Evolutionary conservation across 37 sponge, comb jelly and placozoan species (phyloP).

Genomic region (Ephydatia muelleri): DNA sequence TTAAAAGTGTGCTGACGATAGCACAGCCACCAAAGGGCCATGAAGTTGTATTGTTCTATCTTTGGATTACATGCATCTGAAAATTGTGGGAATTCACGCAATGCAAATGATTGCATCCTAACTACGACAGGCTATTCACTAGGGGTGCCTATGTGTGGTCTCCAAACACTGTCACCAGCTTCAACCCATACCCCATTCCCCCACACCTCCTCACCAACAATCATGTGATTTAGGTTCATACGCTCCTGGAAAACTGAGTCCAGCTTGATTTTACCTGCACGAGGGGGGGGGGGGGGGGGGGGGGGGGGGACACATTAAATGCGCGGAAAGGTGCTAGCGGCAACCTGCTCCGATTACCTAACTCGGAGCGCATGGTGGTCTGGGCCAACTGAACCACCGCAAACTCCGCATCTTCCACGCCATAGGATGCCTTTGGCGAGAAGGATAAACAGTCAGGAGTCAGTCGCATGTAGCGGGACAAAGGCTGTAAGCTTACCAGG

Average conservation of each 20-base stretch:
- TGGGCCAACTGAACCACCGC: slow-evolving; percentile 96
- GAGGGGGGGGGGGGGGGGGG: not conserved
- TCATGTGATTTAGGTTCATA: slow-evolving; percentile 76
- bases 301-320: no score
- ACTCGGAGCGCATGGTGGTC: slow-evolving; percentile 99
- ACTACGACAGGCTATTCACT: no score
- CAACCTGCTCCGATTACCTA: slow-evolving; percentile 49
- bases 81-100: no score
- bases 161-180: not conserved
- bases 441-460: not conserved
- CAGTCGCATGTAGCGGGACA: no score
- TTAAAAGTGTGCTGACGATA: no score
- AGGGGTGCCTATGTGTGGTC: no score
- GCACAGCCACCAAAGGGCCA: no score
- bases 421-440: slow-evolving; percentile 92
- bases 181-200: not conserved
- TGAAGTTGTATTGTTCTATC: no score
- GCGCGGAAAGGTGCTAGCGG: no score
- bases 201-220: slow-evolving; percentile 80
- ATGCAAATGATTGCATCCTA: no score
- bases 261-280: slow-evolving; percentile 85
- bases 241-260: slow-evolving; percentile 97
- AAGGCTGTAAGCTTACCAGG: slow-evolving; percentile 31
- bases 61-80: no score
- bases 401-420: slow-evolving; percentile 94